Evolutionary conservation across 2,888 invertebrate species (phyloP).

Genomic region (Tigriopus californicus): DNA sequence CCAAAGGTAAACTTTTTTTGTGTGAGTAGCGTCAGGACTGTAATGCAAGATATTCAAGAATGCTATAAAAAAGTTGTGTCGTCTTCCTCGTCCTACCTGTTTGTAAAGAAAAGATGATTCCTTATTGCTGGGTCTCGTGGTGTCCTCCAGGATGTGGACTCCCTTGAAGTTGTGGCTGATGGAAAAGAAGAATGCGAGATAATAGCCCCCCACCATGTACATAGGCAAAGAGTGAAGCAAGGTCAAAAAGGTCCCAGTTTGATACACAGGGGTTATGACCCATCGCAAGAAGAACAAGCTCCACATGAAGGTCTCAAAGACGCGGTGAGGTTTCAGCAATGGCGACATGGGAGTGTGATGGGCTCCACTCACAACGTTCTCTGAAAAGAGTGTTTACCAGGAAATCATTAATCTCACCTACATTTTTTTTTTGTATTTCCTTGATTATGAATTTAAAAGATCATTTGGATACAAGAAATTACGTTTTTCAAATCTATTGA

Average conservation of each 20-base stretch:
- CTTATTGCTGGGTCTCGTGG: background rate
- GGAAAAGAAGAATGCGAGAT: slow-evolving; percentile 4
- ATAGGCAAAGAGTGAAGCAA: background rate
- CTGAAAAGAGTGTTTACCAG: background rate
- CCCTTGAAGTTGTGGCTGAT: slow-evolving; percentile 11
- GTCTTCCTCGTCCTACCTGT: too few relatives aligned
- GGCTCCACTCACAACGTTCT: background rate
- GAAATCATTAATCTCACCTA: too few relatives aligned
- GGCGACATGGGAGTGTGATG: slow-evolving; percentile 3
- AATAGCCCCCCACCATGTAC: slow-evolving; percentile 4
- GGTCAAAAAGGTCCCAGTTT: background rate
- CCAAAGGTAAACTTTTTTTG: too few relatives aligned
- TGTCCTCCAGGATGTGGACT: background rate
- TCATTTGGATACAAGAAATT: too few relatives aligned
- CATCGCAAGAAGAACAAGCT: background rate
- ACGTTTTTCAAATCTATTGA: too few relatives aligned
- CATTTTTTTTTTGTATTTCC: too few relatives aligned
- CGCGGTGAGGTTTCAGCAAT: background rate
- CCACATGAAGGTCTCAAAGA: background rate
- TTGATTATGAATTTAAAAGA: too few relatives aligned
- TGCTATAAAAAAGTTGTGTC: too few relatives aligned
- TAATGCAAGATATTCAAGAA: too few relatives aligned
- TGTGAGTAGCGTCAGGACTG: too few relatives aligned
- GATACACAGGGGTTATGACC: background rate
- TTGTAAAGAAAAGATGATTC: background rate